Conservation (phyloP, 2,797 vertebrate species). For the Falco rusticolus region DNA sequence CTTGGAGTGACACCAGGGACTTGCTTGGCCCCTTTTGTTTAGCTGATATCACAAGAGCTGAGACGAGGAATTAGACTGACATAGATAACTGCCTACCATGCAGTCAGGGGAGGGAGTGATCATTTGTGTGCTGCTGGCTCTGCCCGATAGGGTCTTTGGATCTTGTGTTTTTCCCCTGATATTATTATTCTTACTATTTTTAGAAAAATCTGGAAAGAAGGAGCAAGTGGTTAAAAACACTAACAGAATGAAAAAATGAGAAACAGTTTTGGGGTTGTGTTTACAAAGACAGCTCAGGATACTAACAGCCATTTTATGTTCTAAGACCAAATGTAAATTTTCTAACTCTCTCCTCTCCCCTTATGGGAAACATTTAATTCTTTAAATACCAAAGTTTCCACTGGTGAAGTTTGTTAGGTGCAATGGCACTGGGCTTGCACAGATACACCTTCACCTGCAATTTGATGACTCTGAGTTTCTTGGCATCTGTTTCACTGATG, state of each 20-base stretch:
- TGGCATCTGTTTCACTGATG: not conserved
- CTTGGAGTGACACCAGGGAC: not conserved
- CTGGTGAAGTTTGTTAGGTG: not conserved
- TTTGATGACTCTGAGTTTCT: not conserved
- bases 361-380: not conserved
- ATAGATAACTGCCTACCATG: not conserved
- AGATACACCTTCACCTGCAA: not conserved
- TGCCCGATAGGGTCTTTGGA: not conserved
- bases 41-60: not conserved
- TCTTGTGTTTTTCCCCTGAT: not conserved
- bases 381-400: not conserved
- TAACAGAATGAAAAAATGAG: not conserved
- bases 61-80: not conserved
- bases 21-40: conserved; percentile 15
- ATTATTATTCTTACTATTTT: not conserved
- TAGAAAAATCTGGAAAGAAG: not conserved
- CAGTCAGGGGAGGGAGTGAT: not conserved
- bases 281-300: not conserved
- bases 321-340: not conserved
- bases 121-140: not conserved
- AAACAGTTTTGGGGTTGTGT: not conserved
- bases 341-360: not conserved
- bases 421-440: not conserved
- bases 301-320: not conserved
- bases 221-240: not conserved